Evolutionary conservation across 2,888 invertebrate species (phyloP), one percentile per base, ranked within the genome.

Genomic region (Oegoconia quadripuncta): DNA sequence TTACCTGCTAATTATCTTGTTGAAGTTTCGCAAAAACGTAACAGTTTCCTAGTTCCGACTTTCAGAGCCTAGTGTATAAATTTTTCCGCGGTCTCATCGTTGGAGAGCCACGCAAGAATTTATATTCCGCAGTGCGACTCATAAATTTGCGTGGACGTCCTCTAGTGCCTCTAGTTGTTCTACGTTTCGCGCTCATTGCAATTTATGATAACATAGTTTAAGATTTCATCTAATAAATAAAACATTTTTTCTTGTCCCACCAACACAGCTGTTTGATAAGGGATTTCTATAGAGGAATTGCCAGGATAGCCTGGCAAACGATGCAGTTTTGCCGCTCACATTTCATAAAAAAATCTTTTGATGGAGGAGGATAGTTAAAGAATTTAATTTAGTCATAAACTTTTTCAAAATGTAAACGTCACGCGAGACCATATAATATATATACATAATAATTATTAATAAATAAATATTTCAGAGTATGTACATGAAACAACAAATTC

Each of bases 91-190:
- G 68, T 69, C 63, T 68, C 73, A 63, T 68, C 68, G 68, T 50
- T 45, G 62, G 66, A 62, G 12, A 30, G 30, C 16, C n/a, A 70
- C 65, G 66, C 69, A 72, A 75, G 76, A 77, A 81, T 83, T 82
- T 81, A 82, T 83, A 79, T 80, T 77, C 83, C 83, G 83, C 83
- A 84, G 50, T 84, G 83, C 83, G 83, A 77, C 83, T 78, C 81
- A 83, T 84, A 84, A 84, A 83, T 84, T 77, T 75, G 74, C 72
- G 74, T 72, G 74, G 73, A 66, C 71, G 80, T 80, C 77, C 74
- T 69, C 71, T 60, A 66, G 59, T 65, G 58, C 60, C 63, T 67
- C 67, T 77, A 70, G 74, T 77, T 78, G 77, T 75, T 74, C 72
- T 71, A 71, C 65, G 73, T 42, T 68, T 64, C 66, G 59, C 70